phyloP scores from a whole-genome alignment of 1,140 invertebrate species.

The Nylanderia fulva region DNA sequence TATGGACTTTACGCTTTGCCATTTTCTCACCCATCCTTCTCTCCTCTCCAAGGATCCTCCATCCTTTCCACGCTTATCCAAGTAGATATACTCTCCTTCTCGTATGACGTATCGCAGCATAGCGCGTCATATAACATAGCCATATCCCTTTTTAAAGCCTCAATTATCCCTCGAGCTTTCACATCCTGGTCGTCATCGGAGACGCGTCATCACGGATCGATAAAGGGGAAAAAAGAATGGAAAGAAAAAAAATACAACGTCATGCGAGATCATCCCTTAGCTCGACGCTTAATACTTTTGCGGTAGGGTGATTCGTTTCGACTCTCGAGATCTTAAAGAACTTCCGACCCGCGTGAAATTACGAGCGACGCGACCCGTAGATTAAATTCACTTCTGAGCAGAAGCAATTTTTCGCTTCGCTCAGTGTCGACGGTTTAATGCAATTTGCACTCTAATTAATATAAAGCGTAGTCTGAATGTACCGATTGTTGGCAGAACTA shows the following conservation, averaged over 20 bases:
- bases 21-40: neutral
- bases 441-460: slow-evolving; percentile 60
- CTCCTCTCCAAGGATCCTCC: neutral
- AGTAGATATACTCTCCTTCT: neutral
- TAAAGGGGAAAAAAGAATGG: neutral
- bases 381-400: slow-evolving; percentile 56
- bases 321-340: slow-evolving; percentile 53
- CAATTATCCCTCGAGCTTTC: slow-evolving; percentile 70
- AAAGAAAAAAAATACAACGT: slow-evolving; percentile 32
- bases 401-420: slow-evolving; percentile 61
- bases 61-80: neutral
- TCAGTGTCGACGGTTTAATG: slow-evolving; percentile 59
- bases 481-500: slow-evolving; percentile 18
- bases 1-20: slow-evolving; percentile 56
- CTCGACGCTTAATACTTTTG: slow-evolving; percentile 41
- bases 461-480: slow-evolving; percentile 49
- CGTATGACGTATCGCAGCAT: neutral
- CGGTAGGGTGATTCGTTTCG: slow-evolving; percentile 41
- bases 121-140: slow-evolving; percentile 48
- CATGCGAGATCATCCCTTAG: slow-evolving; percentile 1
- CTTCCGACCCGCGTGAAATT: slow-evolving; percentile 53
- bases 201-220: neutral
- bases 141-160: slow-evolving; percentile 70
- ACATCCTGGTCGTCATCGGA: slow-evolving; percentile 1
- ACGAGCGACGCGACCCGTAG: slow-evolving; percentile 51